Evolutionary conservation across 2,888 invertebrate genomes (phyloP), one percentile per base, ranked within the genome.

Genomic region (Caenorhabditis sulstoni): DNA sequence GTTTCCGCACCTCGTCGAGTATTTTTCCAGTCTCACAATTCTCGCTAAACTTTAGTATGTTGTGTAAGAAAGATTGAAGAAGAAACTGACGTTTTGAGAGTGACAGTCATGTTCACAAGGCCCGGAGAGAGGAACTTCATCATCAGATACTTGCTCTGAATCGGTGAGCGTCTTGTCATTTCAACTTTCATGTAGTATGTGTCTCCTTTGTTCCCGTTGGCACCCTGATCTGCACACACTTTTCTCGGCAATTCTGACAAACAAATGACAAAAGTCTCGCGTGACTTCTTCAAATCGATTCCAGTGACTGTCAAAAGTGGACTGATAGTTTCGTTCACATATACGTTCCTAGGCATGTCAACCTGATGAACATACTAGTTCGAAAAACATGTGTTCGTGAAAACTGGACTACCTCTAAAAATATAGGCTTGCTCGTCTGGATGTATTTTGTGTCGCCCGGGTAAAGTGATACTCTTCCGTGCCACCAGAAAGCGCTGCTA

Each of bases 321-420:
- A 29, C 85, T 79, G n/a, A 89, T 79, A 4, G 88, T 86, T 62
- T 89, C 89, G 67, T 89, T 89, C 12, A 86, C 83, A 67, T 88
- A 89, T n/a, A 87, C 87, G 50, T 85, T 78, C 18, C 70, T 53
- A 0, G 89, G 89, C 52, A 89, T 57, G 23, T 87, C 87, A 14
- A 89, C 85, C 81, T 87, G 73, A 80, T 86, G 22, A 29, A 18
- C 14, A 7, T 20, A 12, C 12, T 22, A 20, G n/a, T 37, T 9
- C 0, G 35, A 14, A 35, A 9, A 39, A 41, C 20, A 16, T 7
- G 0, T 16, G 8, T 57, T 23, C 39, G 16, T 14, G 16, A 35
- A 57, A 20, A 18, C 9, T 35, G 37, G n/a, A 8, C n/a, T 59
- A 84, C 84, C 57, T 84, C 76, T 57, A 83, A 58, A 55, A 83